A percentile compares a stretch with the other conserved stretches of the same genome.
Evolutionary conservation across 2,113 vertebrate genomes (phyloP).

Genomic region (Herpetotheres cachinnans): DNA sequence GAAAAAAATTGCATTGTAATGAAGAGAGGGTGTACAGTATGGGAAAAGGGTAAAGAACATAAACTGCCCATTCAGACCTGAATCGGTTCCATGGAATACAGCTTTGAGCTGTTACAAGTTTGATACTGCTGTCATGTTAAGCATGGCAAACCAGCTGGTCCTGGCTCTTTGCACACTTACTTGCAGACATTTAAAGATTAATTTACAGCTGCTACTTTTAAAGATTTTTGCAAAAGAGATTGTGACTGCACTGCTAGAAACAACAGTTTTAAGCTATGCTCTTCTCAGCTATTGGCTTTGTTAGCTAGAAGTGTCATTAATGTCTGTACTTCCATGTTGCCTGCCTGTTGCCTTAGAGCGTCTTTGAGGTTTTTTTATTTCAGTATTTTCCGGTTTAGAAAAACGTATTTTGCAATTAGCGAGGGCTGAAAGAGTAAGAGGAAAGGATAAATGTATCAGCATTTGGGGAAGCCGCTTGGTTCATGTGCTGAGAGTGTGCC

Average conservation of each 20-base stretch:
- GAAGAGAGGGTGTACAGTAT: background rate
- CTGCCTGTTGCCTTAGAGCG: background rate
- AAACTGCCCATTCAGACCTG: background rate
- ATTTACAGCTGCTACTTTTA: background rate
- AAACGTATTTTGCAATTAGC: background rate
- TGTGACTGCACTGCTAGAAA: background rate
- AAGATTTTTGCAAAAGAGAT: background rate
- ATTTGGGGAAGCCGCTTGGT: background rate
- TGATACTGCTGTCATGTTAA: background rate
- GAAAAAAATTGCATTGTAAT: background rate
- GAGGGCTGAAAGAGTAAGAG: background rate
- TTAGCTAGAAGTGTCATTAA: background rate
- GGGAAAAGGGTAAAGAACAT: background rate
- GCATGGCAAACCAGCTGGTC: background rate
- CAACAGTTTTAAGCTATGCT: background rate
- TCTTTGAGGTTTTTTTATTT: background rate
- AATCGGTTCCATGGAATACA: background rate
- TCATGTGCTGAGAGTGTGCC: rapidly evolving
- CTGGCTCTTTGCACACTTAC: background rate
- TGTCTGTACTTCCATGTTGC: background rate
- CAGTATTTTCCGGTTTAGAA: background rate
- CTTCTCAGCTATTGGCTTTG: background rate
- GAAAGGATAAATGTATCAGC: background rate
- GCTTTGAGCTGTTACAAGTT: background rate
- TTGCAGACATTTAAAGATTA: background rate